Conservation (phyloP, 2,113 vertebrate species). For the Leucosticte australis region DNA sequence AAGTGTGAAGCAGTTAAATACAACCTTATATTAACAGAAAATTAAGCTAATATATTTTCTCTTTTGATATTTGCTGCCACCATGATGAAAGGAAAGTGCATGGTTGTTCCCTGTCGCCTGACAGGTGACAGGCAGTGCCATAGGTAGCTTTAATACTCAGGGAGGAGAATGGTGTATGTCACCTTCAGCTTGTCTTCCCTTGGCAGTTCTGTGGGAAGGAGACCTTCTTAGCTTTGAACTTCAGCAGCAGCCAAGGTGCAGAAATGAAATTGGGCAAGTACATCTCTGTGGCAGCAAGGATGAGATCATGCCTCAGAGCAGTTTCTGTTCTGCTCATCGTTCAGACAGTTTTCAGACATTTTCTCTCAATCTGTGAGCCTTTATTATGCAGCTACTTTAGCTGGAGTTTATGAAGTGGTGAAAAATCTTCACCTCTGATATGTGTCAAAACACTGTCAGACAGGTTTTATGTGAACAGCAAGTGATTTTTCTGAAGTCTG, state of each 20-base stretch:
- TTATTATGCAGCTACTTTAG: conserved; percentile 25
- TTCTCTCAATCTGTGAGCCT: conserved; percentile 7
- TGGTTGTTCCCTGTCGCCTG: not conserved
- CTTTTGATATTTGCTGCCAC: not conserved
- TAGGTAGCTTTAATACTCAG: not conserved
- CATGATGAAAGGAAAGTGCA: not conserved
- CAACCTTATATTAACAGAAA: not conserved
- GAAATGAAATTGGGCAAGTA: not conserved
- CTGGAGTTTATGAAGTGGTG: conserved; percentile 16
- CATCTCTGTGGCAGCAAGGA: not conserved
- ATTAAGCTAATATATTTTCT: not conserved
- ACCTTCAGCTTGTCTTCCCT: not conserved
- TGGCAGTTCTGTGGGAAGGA: not conserved
- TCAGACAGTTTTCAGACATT: conserved; percentile 28
- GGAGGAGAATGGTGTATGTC: not conserved
- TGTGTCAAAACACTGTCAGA: conserved; percentile 65
- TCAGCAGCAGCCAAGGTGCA: not conserved
- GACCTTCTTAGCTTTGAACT: not conserved
- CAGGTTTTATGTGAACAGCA: conserved; percentile 31
- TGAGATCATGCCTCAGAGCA: not conserved
- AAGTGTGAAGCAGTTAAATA: not conserved
- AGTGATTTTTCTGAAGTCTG: conserved; percentile 46
- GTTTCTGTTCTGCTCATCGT: conserved; percentile 1
- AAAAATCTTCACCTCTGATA: conserved; percentile 44
- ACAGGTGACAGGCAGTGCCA: not conserved